These are phyloP conservation scores for Dicerorhinus sumatrensis DNA, from an alignment of 2,113 vertebrate species.

Conservation along the genomic window DNA sequence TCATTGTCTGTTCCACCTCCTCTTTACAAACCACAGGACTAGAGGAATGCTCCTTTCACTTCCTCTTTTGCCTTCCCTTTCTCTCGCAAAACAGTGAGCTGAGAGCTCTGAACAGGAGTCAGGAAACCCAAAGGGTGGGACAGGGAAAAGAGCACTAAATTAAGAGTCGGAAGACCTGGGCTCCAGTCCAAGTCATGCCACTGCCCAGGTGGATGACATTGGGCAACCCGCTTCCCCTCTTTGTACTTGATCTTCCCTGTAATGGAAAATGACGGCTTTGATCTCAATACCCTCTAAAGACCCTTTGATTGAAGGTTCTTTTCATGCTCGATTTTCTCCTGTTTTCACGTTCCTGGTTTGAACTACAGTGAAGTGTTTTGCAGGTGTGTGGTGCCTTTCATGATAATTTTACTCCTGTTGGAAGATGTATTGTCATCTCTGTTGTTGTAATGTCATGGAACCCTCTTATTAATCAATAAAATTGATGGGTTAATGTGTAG, in stretches of 20 bases:
- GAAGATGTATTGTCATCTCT: constrained; percentile 20
- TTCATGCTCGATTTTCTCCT: constrained; percentile 46
- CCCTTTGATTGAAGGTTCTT: constrained; percentile 52
- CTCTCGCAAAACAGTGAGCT: neutral
- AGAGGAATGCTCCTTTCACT: neutral
- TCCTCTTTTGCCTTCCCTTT: neutral
- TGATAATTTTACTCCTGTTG: neutral
- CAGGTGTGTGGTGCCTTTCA: constrained; percentile 10
- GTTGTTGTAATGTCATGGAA: constrained; percentile 51
- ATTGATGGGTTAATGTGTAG: constrained; percentile 41
- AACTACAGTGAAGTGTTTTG: constrained; percentile 21
- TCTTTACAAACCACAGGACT: neutral
- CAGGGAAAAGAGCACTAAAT: neutral
- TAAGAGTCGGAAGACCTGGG: neutral
- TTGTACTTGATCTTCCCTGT: neutral
- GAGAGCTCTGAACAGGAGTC: neutral
- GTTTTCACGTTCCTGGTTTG: neutral
- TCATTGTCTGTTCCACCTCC: neutral
- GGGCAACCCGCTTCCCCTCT: neutral
- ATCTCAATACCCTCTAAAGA: neutral
- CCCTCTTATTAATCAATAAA: constrained; percentile 60
- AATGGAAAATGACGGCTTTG: constrained; percentile 35
- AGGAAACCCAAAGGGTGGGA: neutral
- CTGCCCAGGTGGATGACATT: neutral
- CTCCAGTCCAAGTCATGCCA: neutral